Percentiles rank a stretch among this genome's conserved stretches.
Conservation (phyloP, 2,797 vertebrate species). For the Pseudotriccus pelzelni region DNA sequence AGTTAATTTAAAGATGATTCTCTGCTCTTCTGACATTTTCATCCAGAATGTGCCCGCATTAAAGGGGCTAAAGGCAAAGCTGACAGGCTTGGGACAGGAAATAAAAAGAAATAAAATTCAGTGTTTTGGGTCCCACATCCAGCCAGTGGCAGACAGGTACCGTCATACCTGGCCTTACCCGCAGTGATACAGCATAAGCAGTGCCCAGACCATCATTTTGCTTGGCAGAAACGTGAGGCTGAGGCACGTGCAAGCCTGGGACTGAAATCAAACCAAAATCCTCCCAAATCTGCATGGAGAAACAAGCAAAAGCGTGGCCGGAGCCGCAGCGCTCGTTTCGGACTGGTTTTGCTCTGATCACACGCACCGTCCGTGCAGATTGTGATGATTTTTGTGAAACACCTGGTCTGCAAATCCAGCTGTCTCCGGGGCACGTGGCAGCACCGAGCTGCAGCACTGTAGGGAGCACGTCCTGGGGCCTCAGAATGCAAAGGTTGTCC, state of each 20-base stretch:
- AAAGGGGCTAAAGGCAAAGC: background rate
- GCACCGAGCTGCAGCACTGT: background rate
- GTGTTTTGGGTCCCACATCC: background rate
- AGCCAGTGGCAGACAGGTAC: background rate
- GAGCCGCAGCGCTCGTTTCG: background rate
- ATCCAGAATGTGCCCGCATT: conserved; percentile 6
- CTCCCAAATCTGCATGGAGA: background rate
- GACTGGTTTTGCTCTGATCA: background rate
- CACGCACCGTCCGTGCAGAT: background rate
- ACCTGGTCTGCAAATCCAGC: conserved; percentile 50
- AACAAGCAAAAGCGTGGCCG: background rate
- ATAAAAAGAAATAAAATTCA: background rate
- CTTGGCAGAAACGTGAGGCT: background rate
- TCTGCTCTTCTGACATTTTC: conserved; percentile 51
- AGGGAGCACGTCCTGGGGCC: background rate
- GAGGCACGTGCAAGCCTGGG: background rate
- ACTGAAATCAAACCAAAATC: background rate
- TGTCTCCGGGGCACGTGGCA: conserved; percentile 5
- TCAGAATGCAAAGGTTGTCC: background rate
- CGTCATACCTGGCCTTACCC: accelerated
- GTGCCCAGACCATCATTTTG: background rate
- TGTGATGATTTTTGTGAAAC: conserved; percentile 54
- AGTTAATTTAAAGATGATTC: conserved; percentile 56
- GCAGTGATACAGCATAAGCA: background rate
- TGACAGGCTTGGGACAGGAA: background rate